phyloP scores from a whole-genome alignment of 2,888 invertebrate species.

The Limnephilus lunatus region DNA sequence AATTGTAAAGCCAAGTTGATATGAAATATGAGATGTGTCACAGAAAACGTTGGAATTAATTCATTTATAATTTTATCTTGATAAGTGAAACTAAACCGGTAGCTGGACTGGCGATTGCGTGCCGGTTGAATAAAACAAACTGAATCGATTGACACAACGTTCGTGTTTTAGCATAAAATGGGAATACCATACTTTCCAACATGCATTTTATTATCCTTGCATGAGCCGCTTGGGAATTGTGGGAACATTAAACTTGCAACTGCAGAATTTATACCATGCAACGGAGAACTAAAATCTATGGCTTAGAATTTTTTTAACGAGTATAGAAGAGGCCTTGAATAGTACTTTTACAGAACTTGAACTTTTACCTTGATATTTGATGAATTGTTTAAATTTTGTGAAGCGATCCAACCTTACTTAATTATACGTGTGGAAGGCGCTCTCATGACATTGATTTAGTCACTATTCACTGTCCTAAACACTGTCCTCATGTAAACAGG shows the following conservation, averaged over 20 bases:
- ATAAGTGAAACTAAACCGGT: neutral
- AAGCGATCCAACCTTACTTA: no score
- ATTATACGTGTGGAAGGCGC: no score
- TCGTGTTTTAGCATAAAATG: neutral
- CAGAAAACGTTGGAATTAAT: neutral
- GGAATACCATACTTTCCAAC: neutral
- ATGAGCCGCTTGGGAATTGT: neutral
- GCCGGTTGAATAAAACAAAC: neutral
- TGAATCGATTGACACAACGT: neutral
- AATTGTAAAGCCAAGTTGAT: neutral
- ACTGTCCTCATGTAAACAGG: no score
- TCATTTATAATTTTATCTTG: neutral
- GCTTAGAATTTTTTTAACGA: no score
- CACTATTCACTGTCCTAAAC: no score
- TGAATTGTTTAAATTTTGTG: no score
- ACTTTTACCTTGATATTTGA: no score
- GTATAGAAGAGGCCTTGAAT: no score
- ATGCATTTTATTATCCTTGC: neutral
- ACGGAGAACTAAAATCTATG: neutral
- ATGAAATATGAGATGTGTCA: neutral
- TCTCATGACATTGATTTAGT: no score
- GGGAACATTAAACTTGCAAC: neutral
- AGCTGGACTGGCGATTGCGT: neutral
- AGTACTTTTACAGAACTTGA: no score
- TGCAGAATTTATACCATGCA: neutral